Percentiles rank a stretch among this genome's conserved stretches.
Conservation (phyloP, 2,113 vertebrate species). For the Colius striatus region DNA sequence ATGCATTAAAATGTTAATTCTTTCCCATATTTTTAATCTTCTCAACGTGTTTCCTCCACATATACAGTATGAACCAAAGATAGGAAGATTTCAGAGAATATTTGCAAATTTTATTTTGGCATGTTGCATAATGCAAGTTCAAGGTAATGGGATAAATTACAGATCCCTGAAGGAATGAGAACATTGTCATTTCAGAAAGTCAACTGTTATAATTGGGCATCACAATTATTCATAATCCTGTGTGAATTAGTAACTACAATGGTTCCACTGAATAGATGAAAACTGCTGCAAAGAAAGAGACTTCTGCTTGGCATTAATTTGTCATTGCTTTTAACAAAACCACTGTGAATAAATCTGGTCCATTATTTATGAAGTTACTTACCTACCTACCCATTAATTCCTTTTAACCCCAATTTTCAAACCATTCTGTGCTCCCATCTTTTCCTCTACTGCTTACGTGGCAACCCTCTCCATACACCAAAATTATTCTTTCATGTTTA, state of each 20-base stretch:
- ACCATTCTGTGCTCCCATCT: neutral
- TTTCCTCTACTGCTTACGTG: neutral
- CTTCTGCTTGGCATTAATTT: conserved; percentile 42
- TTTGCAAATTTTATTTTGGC: conserved; percentile 48
- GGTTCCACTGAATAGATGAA: conserved; percentile 53
- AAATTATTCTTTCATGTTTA: neutral
- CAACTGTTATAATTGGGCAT: conserved; percentile 53
- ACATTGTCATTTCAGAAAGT: conserved; percentile 55
- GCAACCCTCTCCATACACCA: neutral
- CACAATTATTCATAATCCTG: conserved; percentile 67
- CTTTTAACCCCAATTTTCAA: neutral
- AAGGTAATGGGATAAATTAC: conserved; percentile 53
- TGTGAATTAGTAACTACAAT: conserved; percentile 58
- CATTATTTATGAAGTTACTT: conserved; percentile 23
- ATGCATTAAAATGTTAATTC: conserved; percentile 78
- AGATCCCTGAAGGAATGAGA: conserved; percentile 61
- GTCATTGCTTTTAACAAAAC: conserved; percentile 31
- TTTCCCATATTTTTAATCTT: conserved; percentile 69
- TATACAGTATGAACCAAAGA: conserved; percentile 32
- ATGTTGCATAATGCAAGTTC: conserved; percentile 23
- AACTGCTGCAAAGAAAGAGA: conserved; percentile 43
- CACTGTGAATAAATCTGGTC: neutral
- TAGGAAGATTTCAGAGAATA: conserved; percentile 57
- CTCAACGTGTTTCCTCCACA: conserved; percentile 42
- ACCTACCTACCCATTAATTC: neutral